A percentile compares a stretch with the other conserved stretches of the same genome.
phyloP scores from a whole-genome alignment of 2,797 vertebrate species.

The Cossypha niveicapilla region DNA sequence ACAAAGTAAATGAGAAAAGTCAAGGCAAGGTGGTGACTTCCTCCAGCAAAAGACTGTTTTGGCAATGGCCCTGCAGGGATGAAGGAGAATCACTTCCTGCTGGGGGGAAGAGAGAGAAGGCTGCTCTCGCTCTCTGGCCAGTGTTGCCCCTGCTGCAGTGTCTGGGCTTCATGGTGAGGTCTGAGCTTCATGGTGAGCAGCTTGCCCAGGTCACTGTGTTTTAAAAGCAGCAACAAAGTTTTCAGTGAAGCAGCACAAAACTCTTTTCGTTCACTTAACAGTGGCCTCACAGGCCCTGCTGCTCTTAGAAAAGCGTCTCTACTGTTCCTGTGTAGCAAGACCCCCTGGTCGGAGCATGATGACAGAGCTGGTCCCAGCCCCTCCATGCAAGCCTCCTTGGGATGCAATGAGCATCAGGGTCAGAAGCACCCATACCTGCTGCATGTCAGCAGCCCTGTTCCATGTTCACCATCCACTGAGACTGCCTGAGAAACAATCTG shows the following conservation, averaged over 20 bases:
- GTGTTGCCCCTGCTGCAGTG: neutral
- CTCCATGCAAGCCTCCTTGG: accelerated
- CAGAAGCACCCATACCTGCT: neutral
- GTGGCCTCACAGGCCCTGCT: accelerated
- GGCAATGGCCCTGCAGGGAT: neutral
- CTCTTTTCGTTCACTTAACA: neutral
- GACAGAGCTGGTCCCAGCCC: neutral
- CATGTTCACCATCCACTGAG: accelerated
- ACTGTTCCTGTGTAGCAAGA: neutral
- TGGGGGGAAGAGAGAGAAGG: neutral
- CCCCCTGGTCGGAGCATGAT: accelerated
- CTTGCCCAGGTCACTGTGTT: accelerated
- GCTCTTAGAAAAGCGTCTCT: neutral
- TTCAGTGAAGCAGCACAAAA: neutral
- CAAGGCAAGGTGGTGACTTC: neutral
- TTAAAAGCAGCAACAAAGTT: neutral
- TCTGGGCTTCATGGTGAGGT: accelerated
- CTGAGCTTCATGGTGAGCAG: neutral
- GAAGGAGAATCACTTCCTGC: accelerated
- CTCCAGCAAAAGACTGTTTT: neutral
- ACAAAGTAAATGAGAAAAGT: accelerated
- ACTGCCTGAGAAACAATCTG: neutral
- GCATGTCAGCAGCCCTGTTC: accelerated
- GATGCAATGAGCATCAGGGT: accelerated
- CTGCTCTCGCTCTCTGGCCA: neutral